Conservation (phyloP, 2,797 vertebrate genomes). For the Holocentrus rufus region DNA sequence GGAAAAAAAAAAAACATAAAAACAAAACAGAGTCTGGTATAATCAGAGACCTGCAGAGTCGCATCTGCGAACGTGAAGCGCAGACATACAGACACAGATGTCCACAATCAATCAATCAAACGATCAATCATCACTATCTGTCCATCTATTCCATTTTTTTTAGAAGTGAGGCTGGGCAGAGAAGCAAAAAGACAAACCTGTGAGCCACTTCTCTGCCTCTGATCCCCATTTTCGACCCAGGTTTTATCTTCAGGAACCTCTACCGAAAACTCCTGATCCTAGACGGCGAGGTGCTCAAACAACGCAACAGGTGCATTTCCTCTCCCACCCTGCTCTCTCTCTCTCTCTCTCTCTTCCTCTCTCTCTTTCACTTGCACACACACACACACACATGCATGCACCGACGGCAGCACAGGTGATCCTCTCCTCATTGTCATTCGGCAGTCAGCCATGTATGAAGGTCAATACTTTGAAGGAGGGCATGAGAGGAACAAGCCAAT, state of each 20-base stretch:
- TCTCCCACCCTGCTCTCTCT: slow-evolving; percentile 8
- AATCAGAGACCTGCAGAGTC: slow-evolving; percentile 19
- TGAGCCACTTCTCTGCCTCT: slow-evolving; percentile 31
- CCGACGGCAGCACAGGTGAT: slow-evolving; percentile 62
- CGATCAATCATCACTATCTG: no score
- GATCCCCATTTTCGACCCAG: slow-evolving; percentile 37
- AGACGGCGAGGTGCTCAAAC: slow-evolving; percentile 32
- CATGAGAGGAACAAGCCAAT: slow-evolving; percentile 74
- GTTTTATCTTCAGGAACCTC: slow-evolving; percentile 38
- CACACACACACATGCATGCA: slow-evolving; percentile 19
- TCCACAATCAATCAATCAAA: slow-evolving; percentile 11
- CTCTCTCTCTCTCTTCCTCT: slow-evolving; percentile 6
- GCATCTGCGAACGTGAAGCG: neutral
- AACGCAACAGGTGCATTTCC: slow-evolving; percentile 69
- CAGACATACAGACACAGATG: neutral
- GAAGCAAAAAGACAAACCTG: slow-evolving; percentile 39
- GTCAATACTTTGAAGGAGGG: slow-evolving; percentile 74
- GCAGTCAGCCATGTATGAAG: slow-evolving; percentile 69
- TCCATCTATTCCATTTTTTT: no score
- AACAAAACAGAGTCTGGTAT: slow-evolving; percentile 19
- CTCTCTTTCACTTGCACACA: neutral
- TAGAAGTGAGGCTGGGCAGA: slow-evolving; percentile 20
- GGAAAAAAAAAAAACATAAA: slow-evolving; percentile 12
- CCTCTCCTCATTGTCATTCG: slow-evolving; percentile 70
- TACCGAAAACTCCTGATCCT: slow-evolving; percentile 30